These are phyloP conservation scores for Hedychridium roseum DNA, from an alignment of 2,888 invertebrate genomes.

Conservation along the genomic window DNA sequence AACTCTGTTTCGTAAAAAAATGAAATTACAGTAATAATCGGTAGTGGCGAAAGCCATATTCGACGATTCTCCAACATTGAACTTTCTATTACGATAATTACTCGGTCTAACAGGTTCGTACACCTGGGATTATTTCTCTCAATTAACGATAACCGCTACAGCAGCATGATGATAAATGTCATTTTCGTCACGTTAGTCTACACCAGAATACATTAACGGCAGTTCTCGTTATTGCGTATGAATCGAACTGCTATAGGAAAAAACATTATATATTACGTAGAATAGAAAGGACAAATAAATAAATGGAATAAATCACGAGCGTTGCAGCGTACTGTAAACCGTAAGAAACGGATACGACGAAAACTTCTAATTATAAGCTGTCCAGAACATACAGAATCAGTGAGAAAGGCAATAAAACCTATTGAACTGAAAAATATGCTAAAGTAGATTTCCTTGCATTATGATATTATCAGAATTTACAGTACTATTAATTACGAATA, in stretches of 20 bases:
- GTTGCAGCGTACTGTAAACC: slow-evolving; percentile 22
- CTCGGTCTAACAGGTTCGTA: too few relatives aligned
- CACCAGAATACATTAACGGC: slow-evolving; percentile 13
- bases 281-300: slow-evolving; percentile 28
- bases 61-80: too few relatives aligned
- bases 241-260: slow-evolving; percentile 22
- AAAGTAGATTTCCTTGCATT: slow-evolving; percentile 52
- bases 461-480: slow-evolving; percentile 46
- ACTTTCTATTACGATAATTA: too few relatives aligned
- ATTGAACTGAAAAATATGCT: slow-evolving; percentile 46
- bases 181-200: slow-evolving; percentile 14
- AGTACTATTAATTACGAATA: slow-evolving; percentile 44
- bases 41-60: too few relatives aligned
- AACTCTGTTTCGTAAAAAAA: too few relatives aligned
- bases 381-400: slow-evolving; percentile 50
- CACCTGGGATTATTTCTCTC: neutral
- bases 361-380: slow-evolving; percentile 44
- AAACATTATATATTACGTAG: slow-evolving; percentile 39
- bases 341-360: slow-evolving; percentile 11
- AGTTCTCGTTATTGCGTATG: too few relatives aligned
- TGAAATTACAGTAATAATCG: too few relatives aligned
- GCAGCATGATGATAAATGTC: neutral
- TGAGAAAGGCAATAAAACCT: slow-evolving; percentile 53
- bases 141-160: neutral
- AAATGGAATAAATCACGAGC: slow-evolving; percentile 21